These are phyloP conservation scores for Patella depressa DNA, from an alignment of 2,888 invertebrate species.

Conservation along the genomic window DNA sequence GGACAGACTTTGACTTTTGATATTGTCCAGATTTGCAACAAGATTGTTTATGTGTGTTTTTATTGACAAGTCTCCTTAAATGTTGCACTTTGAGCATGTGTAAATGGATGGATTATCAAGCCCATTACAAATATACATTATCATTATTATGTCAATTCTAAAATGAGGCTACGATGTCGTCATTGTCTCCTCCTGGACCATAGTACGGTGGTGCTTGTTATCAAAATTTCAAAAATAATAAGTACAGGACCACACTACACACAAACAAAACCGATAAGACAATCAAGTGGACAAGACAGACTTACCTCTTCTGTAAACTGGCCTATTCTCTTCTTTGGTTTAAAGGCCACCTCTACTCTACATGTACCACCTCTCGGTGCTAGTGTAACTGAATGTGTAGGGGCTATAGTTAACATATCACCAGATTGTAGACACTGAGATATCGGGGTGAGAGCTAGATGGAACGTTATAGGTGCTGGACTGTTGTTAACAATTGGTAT, in stretches of 20 bases:
- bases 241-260: background rate
- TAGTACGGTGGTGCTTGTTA: background rate
- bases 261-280: too few species aligned
- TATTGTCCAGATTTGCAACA: too few species aligned
- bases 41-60: too few species aligned
- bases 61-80: too few species aligned
- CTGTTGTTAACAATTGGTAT: constrained; percentile 70
- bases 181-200: too few species aligned
- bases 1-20: too few species aligned
- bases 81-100: too few species aligned
- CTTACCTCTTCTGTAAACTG: constrained; percentile 70
- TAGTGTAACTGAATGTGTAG: constrained; percentile 63
- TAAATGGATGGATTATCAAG: too few species aligned
- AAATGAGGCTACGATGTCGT: too few species aligned
- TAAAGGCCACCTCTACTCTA: constrained; percentile 67
- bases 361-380: constrained; percentile 62
- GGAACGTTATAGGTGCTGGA: constrained; percentile 67
- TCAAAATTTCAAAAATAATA: background rate
- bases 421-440: constrained; percentile 60
- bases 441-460: constrained; percentile 65
- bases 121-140: too few species aligned
- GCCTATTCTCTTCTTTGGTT: constrained; percentile 65
- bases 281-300: background rate
- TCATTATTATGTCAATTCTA: too few species aligned
- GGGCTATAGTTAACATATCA: constrained; percentile 57